Evolutionary conservation across 2,113 vertebrate species (phyloP), one percentile per base, ranked within the genome.

Genomic region (Heloderma charlesbogerti): DNA sequence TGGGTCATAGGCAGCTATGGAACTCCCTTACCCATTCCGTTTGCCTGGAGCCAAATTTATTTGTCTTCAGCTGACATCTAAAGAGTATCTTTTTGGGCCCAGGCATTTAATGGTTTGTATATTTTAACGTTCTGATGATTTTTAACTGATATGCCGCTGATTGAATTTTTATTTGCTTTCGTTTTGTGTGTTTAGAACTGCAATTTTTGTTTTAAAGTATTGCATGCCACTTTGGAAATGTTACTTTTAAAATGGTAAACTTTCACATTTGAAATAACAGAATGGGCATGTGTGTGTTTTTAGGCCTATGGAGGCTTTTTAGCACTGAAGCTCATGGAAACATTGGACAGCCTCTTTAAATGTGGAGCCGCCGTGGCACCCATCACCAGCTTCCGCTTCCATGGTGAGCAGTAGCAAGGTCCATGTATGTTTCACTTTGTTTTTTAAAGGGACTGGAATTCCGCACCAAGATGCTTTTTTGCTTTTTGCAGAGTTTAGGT

Each of bases 311-410:
- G 98, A 27, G 98, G 98, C 69, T 98, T 98, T 96, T 94, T 98
- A 92, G 93, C 97, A n/a, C 97, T 98, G 69, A 98, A 98, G 93
- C 97, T 98, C 96, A 92, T 98, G 86, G 96, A 97, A 13, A 91
- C 97, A 37, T 96, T 97, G 80, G 97, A 98, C 48, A 95, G 96
- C 48, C 93, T 97, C 71, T 98, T 98, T 91, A 97, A 95, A 60
- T 98, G 98, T 92, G 94, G 97, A 0, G 97, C 95, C 0, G 96
- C 95, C 4, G 94, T 96, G 86, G 97, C 98, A n/a, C 98, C 98
- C 1, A 97, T 98, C 86, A 98, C 97, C 31, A 97, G 98, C 94
- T 98, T 98, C 95, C 97, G 95, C 89, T 96, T 98, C 87, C 98
- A 98, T 34, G 98, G 98, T 98, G 89, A 97, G 98, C 96, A 27